Conservation (phyloP, 1,140 invertebrate genomes). For the Brachionus calyciflorus region DNA sequence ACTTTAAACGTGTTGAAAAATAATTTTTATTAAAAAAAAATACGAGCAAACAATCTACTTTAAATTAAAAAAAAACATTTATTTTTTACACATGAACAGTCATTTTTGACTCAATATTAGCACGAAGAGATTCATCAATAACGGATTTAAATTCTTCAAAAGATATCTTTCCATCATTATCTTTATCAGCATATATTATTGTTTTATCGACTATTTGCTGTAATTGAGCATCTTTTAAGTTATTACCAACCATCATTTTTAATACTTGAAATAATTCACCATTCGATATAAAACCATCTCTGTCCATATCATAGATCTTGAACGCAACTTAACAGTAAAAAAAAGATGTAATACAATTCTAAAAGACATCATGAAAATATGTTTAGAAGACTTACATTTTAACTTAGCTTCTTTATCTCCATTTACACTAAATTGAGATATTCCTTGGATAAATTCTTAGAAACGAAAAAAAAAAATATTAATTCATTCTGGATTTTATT, state of each 20-base stretch:
- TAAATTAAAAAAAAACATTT: not conserved
- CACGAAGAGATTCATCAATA: constrained; percentile 34
- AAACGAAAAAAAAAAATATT: no score
- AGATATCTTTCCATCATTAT: constrained; percentile 58
- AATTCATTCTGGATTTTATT: not conserved
- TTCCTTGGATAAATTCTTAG: constrained; percentile 96
- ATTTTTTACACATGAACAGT: constrained; percentile 39
- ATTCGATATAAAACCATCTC: constrained; percentile 97
- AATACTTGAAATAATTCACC: constrained; percentile 95
- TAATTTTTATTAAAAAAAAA: not conserved
- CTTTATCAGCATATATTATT: constrained; percentile 61
- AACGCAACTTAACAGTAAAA: constrained; percentile 72
- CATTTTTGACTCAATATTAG: constrained; percentile 46
- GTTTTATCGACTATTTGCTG: constrained; percentile 63
- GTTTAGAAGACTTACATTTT: constrained; percentile 66
- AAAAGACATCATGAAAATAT: not conserved
- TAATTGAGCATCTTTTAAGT: constrained; percentile 61
- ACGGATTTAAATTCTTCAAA: constrained; percentile 46
- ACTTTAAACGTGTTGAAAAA: no score
- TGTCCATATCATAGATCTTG: constrained; percentile 99
- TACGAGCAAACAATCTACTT: not conserved
- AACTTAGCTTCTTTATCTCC: constrained; percentile 96
- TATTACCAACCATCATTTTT: constrained; percentile 87
- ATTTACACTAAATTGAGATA: constrained; percentile 98
- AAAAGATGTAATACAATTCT: not conserved